Percentiles rank a stretch among this genome's conserved stretches.
phyloP scores from a whole-genome alignment of 1,140 invertebrate genomes.

The Lucilia sericata region DNA sequence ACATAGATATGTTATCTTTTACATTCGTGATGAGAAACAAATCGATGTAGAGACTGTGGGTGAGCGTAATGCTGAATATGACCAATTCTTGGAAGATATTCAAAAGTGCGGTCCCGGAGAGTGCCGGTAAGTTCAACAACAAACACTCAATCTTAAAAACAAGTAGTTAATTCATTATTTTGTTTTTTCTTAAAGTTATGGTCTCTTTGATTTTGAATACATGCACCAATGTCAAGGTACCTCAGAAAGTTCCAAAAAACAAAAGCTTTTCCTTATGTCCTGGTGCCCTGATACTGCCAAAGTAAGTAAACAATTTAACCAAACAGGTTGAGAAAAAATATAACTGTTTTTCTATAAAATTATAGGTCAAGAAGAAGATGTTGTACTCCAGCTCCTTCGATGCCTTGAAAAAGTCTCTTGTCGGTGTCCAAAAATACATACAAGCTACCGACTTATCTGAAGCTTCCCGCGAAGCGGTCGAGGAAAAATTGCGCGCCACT shows the following conservation, averaged over 20 bases:
- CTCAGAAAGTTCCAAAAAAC: slow-evolving; percentile 93
- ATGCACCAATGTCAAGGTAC: slow-evolving; percentile 95
- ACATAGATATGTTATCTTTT: slow-evolving; percentile 95
- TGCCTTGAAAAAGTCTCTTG: slow-evolving; percentile 93
- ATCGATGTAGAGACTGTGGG: slow-evolving; percentile 92
- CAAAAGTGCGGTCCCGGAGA: slow-evolving; percentile 89
- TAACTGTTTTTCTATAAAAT: neutral
- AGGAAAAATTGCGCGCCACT: slow-evolving; percentile 91
- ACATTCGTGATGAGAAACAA: slow-evolving; percentile 94
- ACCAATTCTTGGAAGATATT: slow-evolving; percentile 89
- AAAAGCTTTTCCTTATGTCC: slow-evolving; percentile 95
- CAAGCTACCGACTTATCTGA: slow-evolving; percentile 94
- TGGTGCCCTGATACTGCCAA: slow-evolving; percentile 98
- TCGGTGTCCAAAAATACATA: slow-evolving; percentile 96
- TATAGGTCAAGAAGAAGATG: slow-evolving; percentile 96
- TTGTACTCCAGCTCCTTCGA: slow-evolving; percentile 98
- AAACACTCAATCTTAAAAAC: neutral
- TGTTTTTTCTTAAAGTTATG: slow-evolving; percentile 74
- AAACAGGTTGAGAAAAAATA: neutral
- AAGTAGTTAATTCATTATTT: neutral
- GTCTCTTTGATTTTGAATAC: slow-evolving; percentile 95
- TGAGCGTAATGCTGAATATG: slow-evolving; percentile 87
- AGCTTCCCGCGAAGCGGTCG: slow-evolving; percentile 90
- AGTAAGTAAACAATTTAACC: slow-evolving; percentile 52
- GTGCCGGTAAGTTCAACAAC: slow-evolving; percentile 75